Evolutionary conservation across 2,797 vertebrate genomes (phyloP).

Genomic region (Ctenosaura bakeri): DNA sequence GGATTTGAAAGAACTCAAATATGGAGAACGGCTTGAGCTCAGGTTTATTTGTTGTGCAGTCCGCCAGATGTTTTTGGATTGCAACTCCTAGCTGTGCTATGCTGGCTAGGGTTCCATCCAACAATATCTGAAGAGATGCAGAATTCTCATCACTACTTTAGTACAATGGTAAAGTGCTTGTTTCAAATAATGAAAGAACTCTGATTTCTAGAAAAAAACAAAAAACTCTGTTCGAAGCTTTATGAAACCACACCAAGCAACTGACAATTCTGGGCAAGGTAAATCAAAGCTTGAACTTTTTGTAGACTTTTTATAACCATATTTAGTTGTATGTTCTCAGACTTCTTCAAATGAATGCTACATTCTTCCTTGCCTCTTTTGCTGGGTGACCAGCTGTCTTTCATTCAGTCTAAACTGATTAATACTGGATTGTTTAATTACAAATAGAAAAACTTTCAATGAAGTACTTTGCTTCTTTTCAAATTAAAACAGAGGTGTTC

Average conservation of each 20-base stretch:
- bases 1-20: not conserved
- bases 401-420: slow-evolving; percentile 12
- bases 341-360: not conserved
- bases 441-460: not conserved
- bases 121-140: too few relatives aligned
- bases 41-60: too few relatives aligned
- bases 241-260: not conserved
- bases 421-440: not conserved
- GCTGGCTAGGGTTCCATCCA: too few relatives aligned
- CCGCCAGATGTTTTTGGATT: too few relatives aligned
- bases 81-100: too few relatives aligned
- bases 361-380: not conserved
- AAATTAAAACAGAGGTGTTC: slow-evolving; percentile 17
- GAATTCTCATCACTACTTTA: too few relatives aligned
- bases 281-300: not conserved
- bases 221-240: not conserved
- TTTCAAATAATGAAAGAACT: not conserved
- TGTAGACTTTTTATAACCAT: not conserved
- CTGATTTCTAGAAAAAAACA: not conserved
- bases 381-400: slow-evolving; percentile 9
- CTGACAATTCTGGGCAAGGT: not conserved
- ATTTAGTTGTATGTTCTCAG: not conserved
- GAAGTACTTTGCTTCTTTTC: not conserved
- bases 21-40: not conserved
- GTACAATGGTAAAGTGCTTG: not conserved